Conservation (phyloP, 2,113 vertebrate species). For the Strix aluco region DNA sequence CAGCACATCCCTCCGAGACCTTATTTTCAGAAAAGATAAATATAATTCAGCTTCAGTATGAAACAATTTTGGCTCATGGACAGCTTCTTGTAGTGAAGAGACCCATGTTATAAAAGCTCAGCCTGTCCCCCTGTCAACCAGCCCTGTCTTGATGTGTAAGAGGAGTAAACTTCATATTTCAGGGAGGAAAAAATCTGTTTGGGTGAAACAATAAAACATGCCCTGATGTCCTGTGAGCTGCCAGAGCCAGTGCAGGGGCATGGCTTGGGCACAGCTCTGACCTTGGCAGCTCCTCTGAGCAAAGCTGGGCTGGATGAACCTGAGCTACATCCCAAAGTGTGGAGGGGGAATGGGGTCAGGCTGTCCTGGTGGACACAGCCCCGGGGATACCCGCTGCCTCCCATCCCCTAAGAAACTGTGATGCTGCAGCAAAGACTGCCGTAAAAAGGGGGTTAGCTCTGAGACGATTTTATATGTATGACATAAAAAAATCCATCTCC, state of each 20-base stretch:
- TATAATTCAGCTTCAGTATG: neutral
- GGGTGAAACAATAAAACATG: neutral
- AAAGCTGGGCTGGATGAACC: neutral
- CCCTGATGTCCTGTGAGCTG: neutral
- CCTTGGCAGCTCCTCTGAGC: neutral
- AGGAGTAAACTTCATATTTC: neutral
- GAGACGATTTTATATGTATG: neutral
- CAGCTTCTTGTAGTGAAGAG: neutral
- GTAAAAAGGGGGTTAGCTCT: neutral
- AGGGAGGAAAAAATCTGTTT: neutral
- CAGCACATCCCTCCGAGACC: neutral
- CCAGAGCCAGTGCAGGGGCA: neutral
- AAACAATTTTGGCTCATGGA: neutral
- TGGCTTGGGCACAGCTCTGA: neutral
- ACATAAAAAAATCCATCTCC: neutral
- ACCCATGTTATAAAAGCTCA: neutral
- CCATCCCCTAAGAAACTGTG: neutral
- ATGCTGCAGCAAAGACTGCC: neutral
- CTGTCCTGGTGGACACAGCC: neutral
- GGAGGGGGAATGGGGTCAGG: neutral
- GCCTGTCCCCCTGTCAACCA: neutral
- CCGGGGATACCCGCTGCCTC: accelerated
- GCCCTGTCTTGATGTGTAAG: neutral
- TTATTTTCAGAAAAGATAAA: neutral
- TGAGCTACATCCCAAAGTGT: accelerated